Evolutionary conservation across 2,113 vertebrate genomes (phyloP), one percentile per base, ranked within the genome.

Genomic region (Piaya cayana): DNA sequence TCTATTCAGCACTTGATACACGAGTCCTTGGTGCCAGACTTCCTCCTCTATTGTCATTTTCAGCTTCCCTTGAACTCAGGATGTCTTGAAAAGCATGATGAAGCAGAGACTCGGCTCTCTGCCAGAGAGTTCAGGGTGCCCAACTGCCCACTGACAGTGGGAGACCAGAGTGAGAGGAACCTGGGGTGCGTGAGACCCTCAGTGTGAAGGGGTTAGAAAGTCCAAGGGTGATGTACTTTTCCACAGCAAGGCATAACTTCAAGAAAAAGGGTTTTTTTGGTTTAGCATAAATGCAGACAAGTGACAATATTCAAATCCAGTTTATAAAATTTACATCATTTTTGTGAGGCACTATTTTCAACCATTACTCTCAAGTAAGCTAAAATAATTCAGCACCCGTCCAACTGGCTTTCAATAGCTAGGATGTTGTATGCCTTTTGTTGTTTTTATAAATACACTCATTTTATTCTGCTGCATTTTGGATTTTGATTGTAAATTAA

Each of bases 91-190:
- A 53, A 67, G 74, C 37, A 71, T 34, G 29, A 79, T 22, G 67
- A 74, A n/a, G 30, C 36, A 74, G 39, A 60, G 18, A 26, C 5
- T 77, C 0, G 0, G 12, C 21, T 84, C 27, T 11, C 11, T 12
- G 18, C 12, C 2, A 2, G 49, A 39, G 22, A 50, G 8, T 12
- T 20, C 1, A 0, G 11, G 12, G 9, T 76, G 9, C 52, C 39
- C 82, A 52, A 17, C 42, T 55, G 47, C 63, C 39, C 75, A 26
- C 23, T 0, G 0, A 2, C 0, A 0, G 27, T 0, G 1, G 60
- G 14, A 60, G 42, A 30, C 30, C 63, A 43, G 32, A 60, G 50
- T 37, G 37, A 59, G 45, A 34, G 43, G 25, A 32, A 15, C 50
- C 11, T 11, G 9, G 30, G 13, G 4, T 52, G 6, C 2, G 0